phyloP scores from a whole-genome alignment of 2,797 vertebrate genomes.

The Myotis myotis region DNA sequence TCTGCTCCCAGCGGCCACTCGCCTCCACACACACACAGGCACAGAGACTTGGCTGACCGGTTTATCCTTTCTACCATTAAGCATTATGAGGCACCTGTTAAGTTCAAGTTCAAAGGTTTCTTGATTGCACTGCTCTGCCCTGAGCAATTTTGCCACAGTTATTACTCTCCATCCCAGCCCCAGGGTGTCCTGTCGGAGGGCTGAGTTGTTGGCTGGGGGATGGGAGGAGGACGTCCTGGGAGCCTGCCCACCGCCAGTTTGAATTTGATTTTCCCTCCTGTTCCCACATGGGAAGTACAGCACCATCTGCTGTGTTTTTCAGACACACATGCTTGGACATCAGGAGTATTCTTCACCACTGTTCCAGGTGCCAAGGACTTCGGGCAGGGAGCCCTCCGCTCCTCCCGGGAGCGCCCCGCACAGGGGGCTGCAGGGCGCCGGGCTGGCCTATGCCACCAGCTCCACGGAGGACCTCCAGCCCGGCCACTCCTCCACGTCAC shows the following conservation, averaged over 20 bases:
- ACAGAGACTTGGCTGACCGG: neutral
- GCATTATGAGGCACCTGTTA: neutral
- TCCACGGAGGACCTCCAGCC: slow-evolving; percentile 92
- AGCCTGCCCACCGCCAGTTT: neutral
- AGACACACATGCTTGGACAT: slow-evolving; percentile 89
- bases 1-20: neutral
- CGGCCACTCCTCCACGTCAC: slow-evolving; percentile 94
- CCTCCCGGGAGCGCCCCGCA: slow-evolving; percentile 89
- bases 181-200: accelerated
- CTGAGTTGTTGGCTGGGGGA: neutral
- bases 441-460: slow-evolving; percentile 89
- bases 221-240: neutral
- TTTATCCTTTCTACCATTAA: neutral
- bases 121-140: neutral
- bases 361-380: slow-evolving; percentile 95
- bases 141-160: neutral
- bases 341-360: slow-evolving; percentile 94
- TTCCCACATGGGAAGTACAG: slow-evolving; percentile 11
- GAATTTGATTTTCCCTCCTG: slow-evolving; percentile 14
- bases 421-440: slow-evolving; percentile 86
- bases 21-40: too few species aligned
- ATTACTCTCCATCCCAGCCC: neutral
- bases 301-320: slow-evolving; percentile 67
- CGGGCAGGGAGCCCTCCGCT: slow-evolving; percentile 89
- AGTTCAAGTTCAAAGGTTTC: neutral